Evolutionary conservation across 2,888 invertebrate species (phyloP).

Genomic region (Lochmaea crataegi): DNA sequence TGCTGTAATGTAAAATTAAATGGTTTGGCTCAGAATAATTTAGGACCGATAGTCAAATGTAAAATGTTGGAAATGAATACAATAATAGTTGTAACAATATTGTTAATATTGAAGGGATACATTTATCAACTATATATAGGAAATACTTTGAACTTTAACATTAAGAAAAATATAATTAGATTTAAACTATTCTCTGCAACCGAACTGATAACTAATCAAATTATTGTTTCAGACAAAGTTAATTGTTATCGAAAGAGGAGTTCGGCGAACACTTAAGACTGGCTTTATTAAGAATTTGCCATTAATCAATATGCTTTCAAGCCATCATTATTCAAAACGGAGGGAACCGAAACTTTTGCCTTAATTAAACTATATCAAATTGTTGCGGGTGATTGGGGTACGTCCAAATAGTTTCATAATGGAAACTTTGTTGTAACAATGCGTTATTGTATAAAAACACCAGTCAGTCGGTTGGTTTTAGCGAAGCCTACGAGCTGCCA

Average conservation of each 20-base stretch:
- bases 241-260: slow-evolving; percentile 44
- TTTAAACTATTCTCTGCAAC: slow-evolving; percentile 13
- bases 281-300: slow-evolving; percentile 45
- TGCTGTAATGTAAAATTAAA: neutral
- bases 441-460: slow-evolving; percentile 28
- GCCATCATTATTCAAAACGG: slow-evolving; percentile 42
- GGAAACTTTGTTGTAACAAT: slow-evolving; percentile 35
- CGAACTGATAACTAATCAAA: slow-evolving; percentile 17
- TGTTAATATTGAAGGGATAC: too few species aligned
- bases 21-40: neutral
- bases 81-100: neutral
- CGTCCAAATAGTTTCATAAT: slow-evolving; percentile 39
- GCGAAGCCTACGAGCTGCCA: slow-evolving; percentile 28
- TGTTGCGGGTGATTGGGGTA: slow-evolving; percentile 42
- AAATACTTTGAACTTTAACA: too few species aligned
- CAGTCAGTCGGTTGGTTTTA: slow-evolving; percentile 6
- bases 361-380: slow-evolving; percentile 46
- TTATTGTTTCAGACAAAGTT: slow-evolving; percentile 27
- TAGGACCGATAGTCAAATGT: neutral
- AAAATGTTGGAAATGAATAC: too few species aligned
- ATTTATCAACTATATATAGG: too few species aligned
- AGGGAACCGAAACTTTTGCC: slow-evolving; percentile 37
- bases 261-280: slow-evolving; percentile 42
- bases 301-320: slow-evolving; percentile 48
- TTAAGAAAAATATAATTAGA: neutral